Evolutionary conservation across 92 coral and sea anemone species (phyloP), one percentile per base, ranked within the genome.

Genomic region (Zoanthus solanderi): DNA sequence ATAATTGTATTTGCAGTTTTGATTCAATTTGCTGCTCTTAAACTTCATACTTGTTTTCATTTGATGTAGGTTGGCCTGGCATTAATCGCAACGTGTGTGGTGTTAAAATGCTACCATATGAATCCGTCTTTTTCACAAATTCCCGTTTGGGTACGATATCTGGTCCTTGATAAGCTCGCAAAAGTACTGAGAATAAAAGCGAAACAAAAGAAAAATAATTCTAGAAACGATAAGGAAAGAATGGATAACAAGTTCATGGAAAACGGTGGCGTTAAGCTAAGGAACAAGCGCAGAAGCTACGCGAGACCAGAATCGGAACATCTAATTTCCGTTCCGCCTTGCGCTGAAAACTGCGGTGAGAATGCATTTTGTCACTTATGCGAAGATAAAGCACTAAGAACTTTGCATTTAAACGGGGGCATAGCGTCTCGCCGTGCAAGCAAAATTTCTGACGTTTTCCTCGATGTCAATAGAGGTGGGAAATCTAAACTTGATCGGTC

Each of bases 131-230:
- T 94, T 79, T 91, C 93, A 44, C 92, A 89, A 78, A 91, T 96
- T 91, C 98, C 98, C 14, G 76, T 95, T 10, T 96, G 98, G 98
- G 89, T 96, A 65, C 92, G 93, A 31, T 90, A 81, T 14, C 78
- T 94, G 15, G 91, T 96, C 8, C 79, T 96, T 30, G 93, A 90
- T 61, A 87, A 91, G 76, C 92, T 96, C 0, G 98, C 96, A 4
- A 90, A 76, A 76, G 47, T 96, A 30, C 56, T 94, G 45, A 90
- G 91, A 66, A 83, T 94, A 28, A 61, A 88, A 47, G 80, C 91
- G 0, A 92, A 88, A 45, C 87, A 85, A 48, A 89, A 94, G 85
- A 78, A 68, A 29, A 47, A 52, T 46, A 60, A 83, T 46, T 37
- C 57, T 0, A 89, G 83, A 79, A 83, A 82, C 9, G 84, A 78